phyloP scores from a whole-genome alignment of 1,140 invertebrate species.

The Conus betulinus region DNA sequence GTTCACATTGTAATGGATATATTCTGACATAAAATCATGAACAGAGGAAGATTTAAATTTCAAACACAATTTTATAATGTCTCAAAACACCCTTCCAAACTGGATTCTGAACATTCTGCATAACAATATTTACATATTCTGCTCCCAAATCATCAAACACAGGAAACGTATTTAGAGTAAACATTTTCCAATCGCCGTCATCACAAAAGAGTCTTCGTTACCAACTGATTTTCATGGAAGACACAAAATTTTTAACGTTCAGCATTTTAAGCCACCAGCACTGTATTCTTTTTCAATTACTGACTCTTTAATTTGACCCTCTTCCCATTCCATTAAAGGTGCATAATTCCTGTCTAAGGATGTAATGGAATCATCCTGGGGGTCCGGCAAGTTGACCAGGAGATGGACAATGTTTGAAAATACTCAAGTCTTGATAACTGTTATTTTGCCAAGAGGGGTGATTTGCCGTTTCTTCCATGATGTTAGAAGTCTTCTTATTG shows the following conservation, averaged over 20 bases:
- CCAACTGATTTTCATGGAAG: constrained; percentile 25
- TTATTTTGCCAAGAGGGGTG: constrained; percentile 11
- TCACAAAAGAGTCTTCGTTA: neutral
- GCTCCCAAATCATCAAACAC: no score
- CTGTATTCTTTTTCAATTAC: neutral
- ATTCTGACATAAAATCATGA: no score
- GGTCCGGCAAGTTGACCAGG: constrained; percentile 2
- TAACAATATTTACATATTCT: no score
- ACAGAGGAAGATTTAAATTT: no score
- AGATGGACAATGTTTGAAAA: neutral
- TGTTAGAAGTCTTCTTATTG: neutral
- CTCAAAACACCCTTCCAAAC: no score
- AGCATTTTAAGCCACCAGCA: neutral
- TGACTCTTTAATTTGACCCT: neutral
- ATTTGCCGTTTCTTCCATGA: neutral
- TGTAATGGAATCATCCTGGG: neutral
- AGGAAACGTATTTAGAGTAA: no score
- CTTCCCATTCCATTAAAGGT: neutral
- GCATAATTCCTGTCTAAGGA: neutral
- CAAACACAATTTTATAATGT: no score
- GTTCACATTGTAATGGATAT: no score
- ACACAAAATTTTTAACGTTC: neutral
- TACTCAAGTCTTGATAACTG: constrained; percentile 12
- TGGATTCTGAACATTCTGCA: no score
- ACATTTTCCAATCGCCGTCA: neutral